Conservation (phyloP, 2,888 invertebrate species). For the Balanococcus diminutus region DNA sequence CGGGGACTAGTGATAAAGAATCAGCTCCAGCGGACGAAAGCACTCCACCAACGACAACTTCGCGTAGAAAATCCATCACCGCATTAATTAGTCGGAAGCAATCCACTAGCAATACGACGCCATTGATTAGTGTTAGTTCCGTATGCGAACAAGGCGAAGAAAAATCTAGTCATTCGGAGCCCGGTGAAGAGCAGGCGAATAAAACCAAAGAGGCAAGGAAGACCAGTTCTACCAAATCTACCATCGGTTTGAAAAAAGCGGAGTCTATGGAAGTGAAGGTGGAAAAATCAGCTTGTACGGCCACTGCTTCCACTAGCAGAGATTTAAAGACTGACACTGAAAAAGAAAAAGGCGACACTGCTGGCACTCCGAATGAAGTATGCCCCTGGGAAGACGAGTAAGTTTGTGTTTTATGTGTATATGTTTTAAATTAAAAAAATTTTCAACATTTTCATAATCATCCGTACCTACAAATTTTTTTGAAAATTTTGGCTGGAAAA, state of each 20-base stretch:
- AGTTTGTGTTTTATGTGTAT: too few species aligned
- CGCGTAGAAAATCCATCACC: slow-evolving; percentile 22
- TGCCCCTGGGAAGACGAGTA: slow-evolving; percentile 97
- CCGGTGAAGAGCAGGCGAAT: slow-evolving; percentile 58
- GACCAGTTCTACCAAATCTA: slow-evolving; percentile 55
- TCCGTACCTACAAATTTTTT: too few species aligned
- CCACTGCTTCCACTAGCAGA: slow-evolving; percentile 56
- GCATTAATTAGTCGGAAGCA: slow-evolving; percentile 57
- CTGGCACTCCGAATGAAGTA: slow-evolving; percentile 67
- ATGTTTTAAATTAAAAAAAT: too few species aligned
- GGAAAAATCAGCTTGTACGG: slow-evolving; percentile 38
- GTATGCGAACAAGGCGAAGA: slow-evolving; percentile 67
- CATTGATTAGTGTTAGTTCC: slow-evolving; percentile 76
- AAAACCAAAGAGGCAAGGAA: slow-evolving; percentile 46
- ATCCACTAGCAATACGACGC: slow-evolving; percentile 59
- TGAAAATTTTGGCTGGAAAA: neutral
- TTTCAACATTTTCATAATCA: too few species aligned
- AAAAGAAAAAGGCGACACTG: slow-evolving; percentile 52
- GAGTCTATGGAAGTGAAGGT: slow-evolving; percentile 55
- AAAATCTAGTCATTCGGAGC: slow-evolving; percentile 58
- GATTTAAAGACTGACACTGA: slow-evolving; percentile 54
- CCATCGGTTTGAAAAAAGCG: slow-evolving; percentile 56
- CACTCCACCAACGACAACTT: slow-evolving; percentile 32
- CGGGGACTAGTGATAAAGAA: slow-evolving; percentile 56
- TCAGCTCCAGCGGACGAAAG: slow-evolving; percentile 59